A percentile compares a stretch with the other conserved stretches of the same genome.
Evolutionary conservation across 2,113 vertebrate genomes (phyloP).

Genomic region (Gobius niger): DNA sequence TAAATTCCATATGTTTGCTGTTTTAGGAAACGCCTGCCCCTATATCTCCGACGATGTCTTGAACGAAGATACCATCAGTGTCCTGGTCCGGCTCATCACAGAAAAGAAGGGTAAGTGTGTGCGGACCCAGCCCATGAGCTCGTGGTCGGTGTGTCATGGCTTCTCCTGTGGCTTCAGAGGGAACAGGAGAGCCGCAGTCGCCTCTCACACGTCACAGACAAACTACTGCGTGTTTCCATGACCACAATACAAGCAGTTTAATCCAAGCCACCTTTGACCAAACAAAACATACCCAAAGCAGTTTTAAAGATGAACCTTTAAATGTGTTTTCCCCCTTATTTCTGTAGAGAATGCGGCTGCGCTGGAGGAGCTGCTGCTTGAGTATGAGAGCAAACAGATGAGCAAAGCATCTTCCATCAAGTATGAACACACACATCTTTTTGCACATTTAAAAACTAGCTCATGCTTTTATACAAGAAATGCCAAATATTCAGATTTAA

Average conservation of each 20-base stretch:
- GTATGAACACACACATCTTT: constrained; percentile 70
- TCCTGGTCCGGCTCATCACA: constrained; percentile 91
- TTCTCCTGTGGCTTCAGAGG: constrained; percentile 18
- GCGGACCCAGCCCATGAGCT: not conserved
- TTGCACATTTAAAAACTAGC: constrained; percentile 14
- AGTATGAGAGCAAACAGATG: constrained; percentile 85
- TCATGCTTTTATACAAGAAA: not conserved
- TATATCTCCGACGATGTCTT: constrained; percentile 82
- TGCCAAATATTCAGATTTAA: not conserved
- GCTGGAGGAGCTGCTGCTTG: constrained; percentile 90
- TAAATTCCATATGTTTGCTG: not conserved
- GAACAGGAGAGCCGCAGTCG: not conserved
- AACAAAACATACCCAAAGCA: not conserved
- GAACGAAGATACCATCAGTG: constrained; percentile 94
- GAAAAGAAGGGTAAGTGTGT: constrained; percentile 89
- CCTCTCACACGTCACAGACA: constrained; percentile 11
- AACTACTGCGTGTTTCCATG: not conserved
- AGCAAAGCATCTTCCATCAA: constrained; percentile 78
- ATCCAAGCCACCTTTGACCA: not conserved
- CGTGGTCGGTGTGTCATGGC: not conserved
- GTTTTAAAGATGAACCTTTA: not conserved
- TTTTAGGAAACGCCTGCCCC: constrained; percentile 76
- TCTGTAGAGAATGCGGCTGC: constrained; percentile 88
- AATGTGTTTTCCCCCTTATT: constrained; percentile 12
- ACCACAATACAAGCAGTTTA: not conserved